Evolutionary conservation across 2,797 vertebrate species (phyloP), one percentile per base, ranked within the genome.

Genomic region (Pseudochirops corinnae): DNA sequence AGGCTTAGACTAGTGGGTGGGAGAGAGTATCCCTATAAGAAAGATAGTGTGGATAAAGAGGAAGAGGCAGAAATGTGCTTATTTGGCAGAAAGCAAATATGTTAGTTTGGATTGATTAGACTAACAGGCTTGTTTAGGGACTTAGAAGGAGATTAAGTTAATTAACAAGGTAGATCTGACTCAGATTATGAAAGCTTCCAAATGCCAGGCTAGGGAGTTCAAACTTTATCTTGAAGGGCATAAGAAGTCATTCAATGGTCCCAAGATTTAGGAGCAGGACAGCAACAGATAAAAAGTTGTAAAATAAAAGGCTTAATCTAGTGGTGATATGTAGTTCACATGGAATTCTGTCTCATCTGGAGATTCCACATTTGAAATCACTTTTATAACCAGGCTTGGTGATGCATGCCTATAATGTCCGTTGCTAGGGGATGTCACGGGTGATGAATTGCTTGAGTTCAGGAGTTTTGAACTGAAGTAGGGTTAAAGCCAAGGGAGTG

Each of bases 181-280:
- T 33, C 95, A 82, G 26, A 56, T 29, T 57, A 12, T 90, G 93
- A 92, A 95, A 33, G 26, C 50, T 53, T 57, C 91, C 57, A 60
- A 18, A 18, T 56, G 13, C 60, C 12, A 74, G 33, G 11, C 18
- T 92, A 90, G 52, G 92, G 33, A 31, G 0, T 62, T 46, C 28
- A 10, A 14, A 93, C 50, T 96, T 96, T 46, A 55, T n/a, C 93
- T 53, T 57, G 93, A 18, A 82, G 18, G 46, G 28, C 57, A 3
- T 94, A 39, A 46, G 26, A 53, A 90, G 13, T 93, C 90, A 93
- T 46, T 16, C 18, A 57, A 1, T 39, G n/a, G 24, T 18, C 33
- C 16, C 5, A 7, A 93, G 87, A 53, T 24, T 55, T 82, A 74
- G 31, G 16, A 95, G 56, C 5, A 52, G 26, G 0, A 46, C 16